Percentiles rank a stretch among this genome's conserved stretches.
Evolutionary conservation across 2,888 invertebrate genomes (phyloP).

Genomic region (Apoderus coryli): DNA sequence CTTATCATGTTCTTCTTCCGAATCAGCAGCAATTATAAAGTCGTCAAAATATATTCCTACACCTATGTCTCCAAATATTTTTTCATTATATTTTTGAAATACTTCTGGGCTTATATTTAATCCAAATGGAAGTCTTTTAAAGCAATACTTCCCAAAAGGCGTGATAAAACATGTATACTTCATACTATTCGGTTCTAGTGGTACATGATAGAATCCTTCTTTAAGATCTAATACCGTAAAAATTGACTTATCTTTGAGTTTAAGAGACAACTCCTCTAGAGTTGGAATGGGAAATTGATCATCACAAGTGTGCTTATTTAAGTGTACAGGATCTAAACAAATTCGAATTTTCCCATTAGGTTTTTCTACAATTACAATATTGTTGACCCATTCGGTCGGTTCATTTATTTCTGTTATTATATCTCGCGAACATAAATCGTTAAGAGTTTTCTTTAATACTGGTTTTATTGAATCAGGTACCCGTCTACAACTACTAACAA

Average conservation of each 20-base stretch:
- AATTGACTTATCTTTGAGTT: conserved; percentile 16
- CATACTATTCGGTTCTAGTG: conserved; percentile 13
- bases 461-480: conserved; percentile 12
- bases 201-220: conserved; percentile 18
- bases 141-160: conserved; percentile 16
- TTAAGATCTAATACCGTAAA: conserved; percentile 19
- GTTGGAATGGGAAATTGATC: conserved; percentile 16
- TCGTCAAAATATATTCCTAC: conserved; percentile 21
- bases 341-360: conserved; percentile 10
- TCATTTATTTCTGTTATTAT: conserved; percentile 14
- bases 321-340: conserved; percentile 13
- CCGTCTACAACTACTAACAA: conserved; percentile 11
- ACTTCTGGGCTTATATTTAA: conserved; percentile 15
- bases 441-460: conserved; percentile 11
- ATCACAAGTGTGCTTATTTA: conserved; percentile 12
- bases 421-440: conserved; percentile 11
- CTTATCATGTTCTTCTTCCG: conserved; percentile 16
- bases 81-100: conserved; percentile 16
- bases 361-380: conserved; percentile 14
- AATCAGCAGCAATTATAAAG: conserved; percentile 16
- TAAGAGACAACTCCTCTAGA: conserved; percentile 16
- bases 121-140: conserved; percentile 15
- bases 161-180: conserved; percentile 16
- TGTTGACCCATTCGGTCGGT: conserved; percentile 14
- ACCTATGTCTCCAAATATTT: conserved; percentile 17